Evolutionary conservation across 2,888 invertebrate genomes (phyloP).

Genomic region (Microctonus aethiopoides): DNA sequence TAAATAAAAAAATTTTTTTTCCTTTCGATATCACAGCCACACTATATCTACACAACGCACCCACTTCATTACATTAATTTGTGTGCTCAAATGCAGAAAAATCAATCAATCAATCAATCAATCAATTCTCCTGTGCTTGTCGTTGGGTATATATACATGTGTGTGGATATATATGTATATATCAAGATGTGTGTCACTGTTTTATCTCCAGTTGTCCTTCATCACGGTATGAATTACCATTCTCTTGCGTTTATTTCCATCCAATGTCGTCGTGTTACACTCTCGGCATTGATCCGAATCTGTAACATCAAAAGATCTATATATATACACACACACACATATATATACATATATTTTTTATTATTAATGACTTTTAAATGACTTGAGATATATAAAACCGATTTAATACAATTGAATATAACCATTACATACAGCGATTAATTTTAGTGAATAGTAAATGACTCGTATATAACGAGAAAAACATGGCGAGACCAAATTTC

Average conservation of each 20-base stretch:
- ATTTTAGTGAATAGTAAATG: conserved; percentile 20
- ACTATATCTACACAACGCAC: conserved; percentile 13
- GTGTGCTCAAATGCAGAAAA: not conserved
- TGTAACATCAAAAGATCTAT: conserved; percentile 29
- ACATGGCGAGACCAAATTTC: conserved; percentile 10
- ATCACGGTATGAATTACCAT: not conserved
- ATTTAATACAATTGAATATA: conserved; percentile 4
- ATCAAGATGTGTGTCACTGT: not conserved
- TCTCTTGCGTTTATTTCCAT: not conserved
- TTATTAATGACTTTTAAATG: not conserved
- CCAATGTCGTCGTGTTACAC: not conserved
- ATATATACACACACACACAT: too few species aligned
- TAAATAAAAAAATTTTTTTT: not conserved
- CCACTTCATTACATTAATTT: conserved; percentile 19
- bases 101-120: too few species aligned
- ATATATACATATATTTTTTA: not conserved
- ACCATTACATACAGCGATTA: conserved; percentile 17
- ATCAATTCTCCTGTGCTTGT: conserved; percentile 20
- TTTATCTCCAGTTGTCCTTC: conserved; percentile 17
- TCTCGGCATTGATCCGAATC: conserved; percentile 27
- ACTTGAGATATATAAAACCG: not conserved
- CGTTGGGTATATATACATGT: not conserved
- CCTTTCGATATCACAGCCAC: conserved; percentile 24
- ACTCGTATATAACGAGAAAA: not conserved
- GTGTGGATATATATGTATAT: too few species aligned